Percentiles rank a stretch among this genome's conserved stretches.
Evolutionary conservation across 2,888 invertebrate species (phyloP).

Genomic region (Netelia inedita): DNA sequence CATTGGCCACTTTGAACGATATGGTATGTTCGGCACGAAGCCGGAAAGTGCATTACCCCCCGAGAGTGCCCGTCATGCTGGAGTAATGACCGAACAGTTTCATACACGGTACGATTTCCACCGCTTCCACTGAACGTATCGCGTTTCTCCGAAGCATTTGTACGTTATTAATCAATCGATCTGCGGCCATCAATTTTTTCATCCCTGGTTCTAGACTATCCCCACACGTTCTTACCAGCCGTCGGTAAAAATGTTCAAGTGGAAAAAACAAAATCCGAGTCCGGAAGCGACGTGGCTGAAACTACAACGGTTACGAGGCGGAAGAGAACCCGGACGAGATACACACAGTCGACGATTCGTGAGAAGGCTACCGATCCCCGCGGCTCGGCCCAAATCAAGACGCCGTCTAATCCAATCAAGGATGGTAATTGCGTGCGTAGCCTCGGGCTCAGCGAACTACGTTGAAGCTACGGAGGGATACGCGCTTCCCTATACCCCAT

Average conservation of each 20-base stretch:
- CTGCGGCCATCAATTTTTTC: neutral
- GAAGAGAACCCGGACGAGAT: neutral
- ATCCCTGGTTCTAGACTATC: constrained; percentile 35
- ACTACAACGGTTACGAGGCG: neutral
- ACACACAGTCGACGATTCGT: constrained; percentile 17
- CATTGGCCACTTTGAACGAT: constrained; percentile 24
- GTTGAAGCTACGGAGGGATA: constrained; percentile 42
- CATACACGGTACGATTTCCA: neutral
- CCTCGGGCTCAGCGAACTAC: constrained; percentile 75
- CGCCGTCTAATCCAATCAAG: constrained; percentile 83
- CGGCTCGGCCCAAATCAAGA: constrained; percentile 81
- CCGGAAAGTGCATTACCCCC: constrained; percentile 47
- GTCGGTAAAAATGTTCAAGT: neutral
- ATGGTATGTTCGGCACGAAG: constrained; percentile 55
- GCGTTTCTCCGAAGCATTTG: neutral
- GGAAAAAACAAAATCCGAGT: neutral
- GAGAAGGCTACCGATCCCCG: constrained; percentile 44
- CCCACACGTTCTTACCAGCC: neutral
- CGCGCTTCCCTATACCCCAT: constrained; percentile 57
- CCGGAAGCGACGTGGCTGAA: neutral
- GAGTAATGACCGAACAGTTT: constrained; percentile 35
- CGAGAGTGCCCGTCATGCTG: constrained; percentile 31
- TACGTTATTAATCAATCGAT: neutral
- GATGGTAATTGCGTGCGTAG: constrained; percentile 83
- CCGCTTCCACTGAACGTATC: no score